phyloP scores from a whole-genome alignment of 2,113 vertebrate genomes.

The Colinus virginianus region DNA sequence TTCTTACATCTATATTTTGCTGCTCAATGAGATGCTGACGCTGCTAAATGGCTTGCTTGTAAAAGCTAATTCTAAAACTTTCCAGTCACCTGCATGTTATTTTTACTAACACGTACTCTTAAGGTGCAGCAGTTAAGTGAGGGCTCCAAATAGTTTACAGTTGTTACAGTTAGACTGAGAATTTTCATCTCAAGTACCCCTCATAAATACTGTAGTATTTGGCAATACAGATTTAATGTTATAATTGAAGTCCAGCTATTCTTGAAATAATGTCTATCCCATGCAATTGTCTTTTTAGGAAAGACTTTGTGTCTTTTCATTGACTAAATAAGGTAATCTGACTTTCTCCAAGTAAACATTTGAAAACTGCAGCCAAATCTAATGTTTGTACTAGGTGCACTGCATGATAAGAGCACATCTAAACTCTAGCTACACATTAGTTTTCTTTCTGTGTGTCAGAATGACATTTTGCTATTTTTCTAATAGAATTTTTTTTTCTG shows the following conservation, averaged over 20 bases:
- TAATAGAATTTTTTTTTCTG: conserved; percentile 41
- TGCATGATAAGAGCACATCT: neutral
- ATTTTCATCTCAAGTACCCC: neutral
- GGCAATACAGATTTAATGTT: neutral
- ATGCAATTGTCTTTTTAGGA: neutral
- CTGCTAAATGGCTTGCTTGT: conserved; percentile 55
- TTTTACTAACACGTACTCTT: conserved; percentile 14
- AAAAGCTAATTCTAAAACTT: conserved; percentile 45
- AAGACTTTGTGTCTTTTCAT: neutral
- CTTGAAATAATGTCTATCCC: neutral
- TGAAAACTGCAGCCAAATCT: conserved; percentile 24
- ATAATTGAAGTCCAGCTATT: neutral
- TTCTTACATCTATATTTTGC: neutral
- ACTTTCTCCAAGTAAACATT: neutral
- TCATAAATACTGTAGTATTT: neutral
- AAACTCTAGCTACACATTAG: neutral
- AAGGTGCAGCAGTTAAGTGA: neutral
- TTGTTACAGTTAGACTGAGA: neutral
- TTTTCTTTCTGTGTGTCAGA: conserved; percentile 31
- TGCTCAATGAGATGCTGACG: conserved; percentile 10
- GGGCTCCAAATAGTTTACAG: neutral
- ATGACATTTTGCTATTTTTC: conserved; percentile 33
- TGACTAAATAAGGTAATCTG: neutral
- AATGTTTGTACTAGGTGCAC: neutral
- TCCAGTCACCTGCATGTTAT: conserved; percentile 43